Evolutionary conservation across 2,888 invertebrate genomes (phyloP).

Genomic region (Dynastes maya): DNA sequence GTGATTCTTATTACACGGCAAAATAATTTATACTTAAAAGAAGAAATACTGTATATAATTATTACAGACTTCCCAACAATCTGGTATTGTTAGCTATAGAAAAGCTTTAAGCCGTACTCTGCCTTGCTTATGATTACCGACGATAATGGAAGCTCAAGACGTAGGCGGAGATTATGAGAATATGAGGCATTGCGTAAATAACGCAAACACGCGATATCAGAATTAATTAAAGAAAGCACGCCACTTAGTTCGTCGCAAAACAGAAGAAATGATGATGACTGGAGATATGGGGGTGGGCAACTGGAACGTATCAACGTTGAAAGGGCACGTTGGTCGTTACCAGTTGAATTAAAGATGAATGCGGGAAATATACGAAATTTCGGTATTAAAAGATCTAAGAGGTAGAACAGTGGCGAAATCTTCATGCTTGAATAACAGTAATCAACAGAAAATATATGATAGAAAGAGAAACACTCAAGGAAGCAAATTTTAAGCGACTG

Average conservation of each 20-base stretch:
- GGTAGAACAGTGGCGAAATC: too few relatives aligned
- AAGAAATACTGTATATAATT: too few relatives aligned
- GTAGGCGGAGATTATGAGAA: not conserved
- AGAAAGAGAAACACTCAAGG: too few relatives aligned
- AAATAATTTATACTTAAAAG: too few relatives aligned
- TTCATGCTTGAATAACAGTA: too few relatives aligned
- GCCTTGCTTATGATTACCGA: not conserved
- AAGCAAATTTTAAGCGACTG: too few relatives aligned
- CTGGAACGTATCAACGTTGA: constrained; percentile 18
- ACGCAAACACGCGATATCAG: constrained; percentile 23
- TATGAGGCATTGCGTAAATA: constrained; percentile 38
- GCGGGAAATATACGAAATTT: not conserved
- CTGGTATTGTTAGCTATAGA: too few relatives aligned
- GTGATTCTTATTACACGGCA: too few relatives aligned
- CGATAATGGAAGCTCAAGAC: not conserved
- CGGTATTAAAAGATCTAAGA: too few relatives aligned
- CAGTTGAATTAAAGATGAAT: not conserved
- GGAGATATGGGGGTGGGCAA: not conserved
- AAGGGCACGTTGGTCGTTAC: not conserved
- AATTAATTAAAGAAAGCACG: constrained; percentile 35
- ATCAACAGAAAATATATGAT: too few relatives aligned
- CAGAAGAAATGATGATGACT: not conserved
- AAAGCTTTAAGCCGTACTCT: not conserved
- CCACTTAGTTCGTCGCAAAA: not conserved
- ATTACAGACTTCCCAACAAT: too few relatives aligned